Conservation (phyloP, 2,113 vertebrate genomes). For the Zosterops pallidus region DNA sequence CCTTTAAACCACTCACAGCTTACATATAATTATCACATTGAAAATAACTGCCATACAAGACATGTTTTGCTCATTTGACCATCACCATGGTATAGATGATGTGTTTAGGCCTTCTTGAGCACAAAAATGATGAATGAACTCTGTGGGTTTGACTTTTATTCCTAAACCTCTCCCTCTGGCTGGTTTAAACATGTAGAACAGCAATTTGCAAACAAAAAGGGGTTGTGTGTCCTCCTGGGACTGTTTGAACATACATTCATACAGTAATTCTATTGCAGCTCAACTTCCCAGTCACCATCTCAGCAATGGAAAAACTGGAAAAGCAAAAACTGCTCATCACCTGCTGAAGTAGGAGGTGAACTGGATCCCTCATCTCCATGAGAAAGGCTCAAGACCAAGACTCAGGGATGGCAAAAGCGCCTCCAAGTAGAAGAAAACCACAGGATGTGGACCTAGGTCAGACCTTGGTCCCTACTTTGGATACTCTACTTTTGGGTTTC, state of each 20-base stretch:
- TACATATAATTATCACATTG: background rate
- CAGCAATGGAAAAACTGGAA: background rate
- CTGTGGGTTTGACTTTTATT: background rate
- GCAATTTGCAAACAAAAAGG: background rate
- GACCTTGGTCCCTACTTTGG: background rate
- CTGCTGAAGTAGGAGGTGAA: fast-evolving
- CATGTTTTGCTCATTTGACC: background rate
- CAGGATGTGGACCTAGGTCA: background rate
- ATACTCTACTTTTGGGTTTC: background rate
- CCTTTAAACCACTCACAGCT: background rate
- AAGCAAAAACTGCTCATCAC: background rate
- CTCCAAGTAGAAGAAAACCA: background rate
- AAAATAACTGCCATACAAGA: background rate
- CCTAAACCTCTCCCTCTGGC: background rate
- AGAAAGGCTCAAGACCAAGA: background rate
- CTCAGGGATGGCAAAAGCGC: background rate
- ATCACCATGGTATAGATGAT: background rate
- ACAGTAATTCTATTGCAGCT: background rate
- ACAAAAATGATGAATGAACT: background rate
- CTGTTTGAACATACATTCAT: background rate
- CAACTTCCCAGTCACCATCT: background rate
- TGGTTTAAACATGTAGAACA: background rate
- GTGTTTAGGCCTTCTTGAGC: background rate
- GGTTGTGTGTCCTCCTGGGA: background rate
- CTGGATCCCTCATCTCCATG: background rate